phyloP scores from a whole-genome alignment of 2,888 invertebrate genomes.

The Sesia bembeciformis region DNA sequence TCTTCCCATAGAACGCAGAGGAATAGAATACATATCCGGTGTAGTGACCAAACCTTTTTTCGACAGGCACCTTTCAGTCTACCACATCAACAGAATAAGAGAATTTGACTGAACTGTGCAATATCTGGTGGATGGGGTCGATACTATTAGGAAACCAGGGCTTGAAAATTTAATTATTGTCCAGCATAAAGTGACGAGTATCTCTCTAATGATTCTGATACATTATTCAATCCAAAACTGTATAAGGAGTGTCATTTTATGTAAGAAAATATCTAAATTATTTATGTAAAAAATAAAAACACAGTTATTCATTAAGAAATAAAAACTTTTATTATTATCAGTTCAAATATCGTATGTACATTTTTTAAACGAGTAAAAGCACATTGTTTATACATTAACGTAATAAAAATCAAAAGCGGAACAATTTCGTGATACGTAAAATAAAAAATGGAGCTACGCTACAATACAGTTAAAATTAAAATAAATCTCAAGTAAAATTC shows the following conservation, averaged over 20 bases:
- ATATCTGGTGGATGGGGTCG: too few relatives aligned
- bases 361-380: conserved; percentile 71
- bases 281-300: conserved; percentile 20
- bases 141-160: too few relatives aligned
- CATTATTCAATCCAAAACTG: too few relatives aligned
- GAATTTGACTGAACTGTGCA: too few relatives aligned
- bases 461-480: conserved; percentile 26
- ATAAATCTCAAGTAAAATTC: conserved; percentile 37
- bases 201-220: too few relatives aligned
- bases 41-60: too few relatives aligned
- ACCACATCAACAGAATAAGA: too few relatives aligned
- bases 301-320: conserved; percentile 59
- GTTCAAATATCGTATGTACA: conserved; percentile 76
- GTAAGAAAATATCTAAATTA: background rate
- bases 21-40: too few relatives aligned
- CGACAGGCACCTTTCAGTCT: too few relatives aligned
- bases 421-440: conserved; percentile 44
- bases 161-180: too few relatives aligned
- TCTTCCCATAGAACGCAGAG: too few relatives aligned
- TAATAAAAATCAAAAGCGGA: conserved; percentile 40
- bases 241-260: background rate
- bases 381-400: conserved; percentile 64
- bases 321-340: conserved; percentile 75
- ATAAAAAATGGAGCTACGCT: conserved; percentile 35
- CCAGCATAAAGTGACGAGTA: too few relatives aligned